A percentile compares a stretch with the other conserved stretches of the same genome.
phyloP scores from a whole-genome alignment of 2,888 invertebrate species.

The Drosophila nr. perissopoda region DNA sequence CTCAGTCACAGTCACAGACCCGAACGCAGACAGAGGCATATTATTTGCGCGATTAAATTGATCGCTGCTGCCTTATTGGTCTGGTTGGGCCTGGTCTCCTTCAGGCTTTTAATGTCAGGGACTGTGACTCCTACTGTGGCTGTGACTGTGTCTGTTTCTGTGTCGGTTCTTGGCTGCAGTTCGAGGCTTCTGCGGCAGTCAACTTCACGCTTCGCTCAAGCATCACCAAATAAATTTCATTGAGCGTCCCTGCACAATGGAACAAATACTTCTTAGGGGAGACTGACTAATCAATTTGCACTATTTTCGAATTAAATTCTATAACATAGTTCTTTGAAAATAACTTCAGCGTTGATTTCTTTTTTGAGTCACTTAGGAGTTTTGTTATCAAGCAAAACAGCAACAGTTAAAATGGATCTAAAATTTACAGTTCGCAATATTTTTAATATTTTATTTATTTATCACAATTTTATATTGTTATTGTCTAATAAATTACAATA shows the following conservation, averaged over 20 bases:
- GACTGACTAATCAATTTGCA: not conserved
- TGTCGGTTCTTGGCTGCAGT: constrained; percentile 34
- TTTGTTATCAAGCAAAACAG: not conserved
- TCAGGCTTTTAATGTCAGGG: constrained; percentile 28
- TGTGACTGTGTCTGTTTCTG: constrained; percentile 46
- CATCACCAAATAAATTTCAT: constrained; percentile 84
- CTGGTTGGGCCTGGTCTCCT: constrained; percentile 31
- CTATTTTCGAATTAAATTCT: too few relatives aligned
- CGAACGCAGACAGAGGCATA: constrained; percentile 56
- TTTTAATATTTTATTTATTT: not conserved
- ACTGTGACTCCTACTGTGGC: constrained; percentile 53
- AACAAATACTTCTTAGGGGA: not conserved
- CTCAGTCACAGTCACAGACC: constrained; percentile 8
- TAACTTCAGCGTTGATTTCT: too few relatives aligned
- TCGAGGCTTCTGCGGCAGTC: constrained; percentile 76
- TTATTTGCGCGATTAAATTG: constrained; percentile 85
- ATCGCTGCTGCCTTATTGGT: constrained; percentile 69
- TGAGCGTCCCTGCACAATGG: constrained; percentile 76
- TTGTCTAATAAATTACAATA: too few relatives aligned
- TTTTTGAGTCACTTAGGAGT: too few relatives aligned
- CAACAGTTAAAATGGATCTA: not conserved
- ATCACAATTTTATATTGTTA: too few relatives aligned
- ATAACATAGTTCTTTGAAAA: too few relatives aligned
- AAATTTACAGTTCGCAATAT: not conserved
- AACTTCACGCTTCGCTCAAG: constrained; percentile 83